Conservation (phyloP, 1,140 invertebrate genomes). For the Solen grandis region DNA sequence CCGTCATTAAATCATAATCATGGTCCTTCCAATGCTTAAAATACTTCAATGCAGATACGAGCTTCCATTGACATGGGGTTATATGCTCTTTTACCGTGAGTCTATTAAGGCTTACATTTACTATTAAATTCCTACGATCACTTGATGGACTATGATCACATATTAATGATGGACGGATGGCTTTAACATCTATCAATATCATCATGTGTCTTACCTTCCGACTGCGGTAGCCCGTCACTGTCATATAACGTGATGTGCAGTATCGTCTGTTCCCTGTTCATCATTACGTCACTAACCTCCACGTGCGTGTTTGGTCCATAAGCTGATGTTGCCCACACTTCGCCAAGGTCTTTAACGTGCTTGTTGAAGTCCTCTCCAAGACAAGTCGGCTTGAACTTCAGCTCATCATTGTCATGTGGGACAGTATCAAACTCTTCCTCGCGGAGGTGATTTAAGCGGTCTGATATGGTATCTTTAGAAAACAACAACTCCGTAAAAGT, state of each 20-base stretch:
- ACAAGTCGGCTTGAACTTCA: constrained; percentile 40
- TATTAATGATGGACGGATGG: too few relatives aligned
- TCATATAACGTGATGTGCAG: constrained; percentile 50
- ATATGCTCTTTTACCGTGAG: too few relatives aligned
- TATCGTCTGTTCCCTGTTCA: constrained; percentile 43
- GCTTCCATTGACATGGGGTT: too few relatives aligned
- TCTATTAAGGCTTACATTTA: too few relatives aligned
- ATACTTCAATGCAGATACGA: too few relatives aligned
- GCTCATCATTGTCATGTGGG: constrained; percentile 53
- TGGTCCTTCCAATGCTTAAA: too few relatives aligned
- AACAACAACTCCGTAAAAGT: constrained; percentile 42
- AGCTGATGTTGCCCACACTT: constrained; percentile 44
- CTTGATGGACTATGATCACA: too few relatives aligned
- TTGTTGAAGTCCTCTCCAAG: constrained; percentile 53
- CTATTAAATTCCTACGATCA: too few relatives aligned
- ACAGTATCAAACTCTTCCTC: constrained; percentile 54
- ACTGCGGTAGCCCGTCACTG: constrained; percentile 48
- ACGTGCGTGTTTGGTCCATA: constrained; percentile 52
- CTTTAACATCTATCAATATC: too few relatives aligned
- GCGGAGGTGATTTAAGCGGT: constrained; percentile 42
- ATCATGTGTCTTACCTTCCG: too few relatives aligned
- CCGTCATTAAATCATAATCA: too few relatives aligned
- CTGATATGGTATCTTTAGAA: constrained; percentile 43
- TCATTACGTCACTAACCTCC: constrained; percentile 30
- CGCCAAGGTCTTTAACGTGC: constrained; percentile 23